phyloP scores from a whole-genome alignment of 2,113 vertebrate species.

The Suricata suricatta region DNA sequence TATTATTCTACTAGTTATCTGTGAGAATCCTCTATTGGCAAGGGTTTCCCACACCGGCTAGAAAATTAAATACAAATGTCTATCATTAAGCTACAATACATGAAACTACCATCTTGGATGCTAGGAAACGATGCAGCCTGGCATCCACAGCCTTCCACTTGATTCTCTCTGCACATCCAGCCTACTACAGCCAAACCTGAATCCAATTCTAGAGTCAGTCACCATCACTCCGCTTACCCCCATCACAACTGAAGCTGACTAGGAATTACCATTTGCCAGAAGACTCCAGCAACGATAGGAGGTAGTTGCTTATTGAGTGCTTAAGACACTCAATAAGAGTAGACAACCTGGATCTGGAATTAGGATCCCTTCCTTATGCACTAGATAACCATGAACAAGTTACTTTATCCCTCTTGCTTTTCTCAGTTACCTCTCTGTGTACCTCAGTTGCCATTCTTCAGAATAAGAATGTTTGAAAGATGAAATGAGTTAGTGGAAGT shows the following conservation, averaged over 20 bases:
- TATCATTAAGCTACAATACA: background rate
- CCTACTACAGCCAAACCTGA: background rate
- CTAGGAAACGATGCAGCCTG: background rate
- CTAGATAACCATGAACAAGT: background rate
- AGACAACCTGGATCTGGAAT: background rate
- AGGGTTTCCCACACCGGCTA: background rate
- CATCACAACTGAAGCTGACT: background rate
- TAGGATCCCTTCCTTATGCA: background rate
- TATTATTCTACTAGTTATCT: background rate
- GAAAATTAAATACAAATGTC: background rate
- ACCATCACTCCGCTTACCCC: background rate
- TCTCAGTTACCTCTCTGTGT: background rate
- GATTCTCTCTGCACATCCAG: background rate
- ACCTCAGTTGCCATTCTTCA: background rate
- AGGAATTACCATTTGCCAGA: background rate
- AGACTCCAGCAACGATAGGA: background rate
- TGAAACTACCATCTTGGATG: background rate
- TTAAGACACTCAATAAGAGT: too few species aligned
- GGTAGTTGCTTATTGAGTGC: background rate
- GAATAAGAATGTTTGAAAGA: background rate
- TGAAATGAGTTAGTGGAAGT: background rate
- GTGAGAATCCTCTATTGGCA: background rate
- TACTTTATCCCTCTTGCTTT: background rate
- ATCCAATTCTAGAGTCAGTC: background rate
- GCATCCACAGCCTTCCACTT: background rate